Evolutionary conservation across 2,888 invertebrate genomes (phyloP).

Genomic region (Neoaliturus tenellus): DNA sequence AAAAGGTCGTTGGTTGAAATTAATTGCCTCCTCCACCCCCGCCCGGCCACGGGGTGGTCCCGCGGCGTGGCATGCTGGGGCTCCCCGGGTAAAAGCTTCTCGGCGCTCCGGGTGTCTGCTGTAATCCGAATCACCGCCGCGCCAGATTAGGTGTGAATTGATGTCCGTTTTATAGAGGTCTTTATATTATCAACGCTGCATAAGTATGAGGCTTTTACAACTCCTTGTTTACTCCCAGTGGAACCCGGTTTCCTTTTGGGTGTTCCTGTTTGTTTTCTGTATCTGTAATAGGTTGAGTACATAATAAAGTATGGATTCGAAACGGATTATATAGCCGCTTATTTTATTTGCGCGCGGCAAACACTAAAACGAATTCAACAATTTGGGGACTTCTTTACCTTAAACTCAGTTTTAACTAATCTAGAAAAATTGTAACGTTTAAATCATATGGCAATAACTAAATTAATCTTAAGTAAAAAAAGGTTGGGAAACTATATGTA

Average conservation of each 20-base stretch:
- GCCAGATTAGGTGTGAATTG: slow-evolving; percentile 10
- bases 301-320: too few relatives aligned
- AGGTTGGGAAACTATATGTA: too few relatives aligned
- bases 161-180: slow-evolving; percentile 5
- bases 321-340: too few relatives aligned
- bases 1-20: slow-evolving; percentile 6
- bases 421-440: too few relatives aligned
- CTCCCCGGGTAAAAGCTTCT: neutral
- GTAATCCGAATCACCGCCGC: neutral
- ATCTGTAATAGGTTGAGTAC: too few relatives aligned
- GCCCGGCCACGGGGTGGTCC: neutral
- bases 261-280: neutral
- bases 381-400: too few relatives aligned
- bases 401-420: too few relatives aligned
- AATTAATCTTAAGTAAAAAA: too few relatives aligned
- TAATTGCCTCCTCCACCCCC: neutral
- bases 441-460: too few relatives aligned
- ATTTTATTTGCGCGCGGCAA: too few relatives aligned
- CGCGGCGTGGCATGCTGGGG: neutral
- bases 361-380: too few relatives aligned
- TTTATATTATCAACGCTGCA: slow-evolving; percentile 27
- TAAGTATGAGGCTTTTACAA: neutral
- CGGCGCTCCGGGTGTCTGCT: neutral
- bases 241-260: neutral
- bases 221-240: neutral